phyloP scores from a whole-genome alignment of 2,888 invertebrate genomes.

The Leptopilina myrica region DNA sequence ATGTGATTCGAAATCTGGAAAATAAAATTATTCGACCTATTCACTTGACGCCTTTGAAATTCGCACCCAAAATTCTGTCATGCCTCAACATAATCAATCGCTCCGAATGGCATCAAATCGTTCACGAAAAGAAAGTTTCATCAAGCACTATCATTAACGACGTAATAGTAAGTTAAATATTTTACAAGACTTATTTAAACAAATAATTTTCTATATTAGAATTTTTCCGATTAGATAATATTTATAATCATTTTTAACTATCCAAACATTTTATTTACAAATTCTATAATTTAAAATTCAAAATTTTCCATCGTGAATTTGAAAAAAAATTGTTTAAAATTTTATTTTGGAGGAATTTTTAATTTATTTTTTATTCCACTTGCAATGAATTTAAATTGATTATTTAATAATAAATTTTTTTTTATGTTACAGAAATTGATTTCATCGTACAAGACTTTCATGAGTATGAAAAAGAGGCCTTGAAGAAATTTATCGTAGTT shows the following conservation, averaged over 20 bases:
- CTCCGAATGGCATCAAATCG: neutral
- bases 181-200: neutral
- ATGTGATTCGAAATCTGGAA: neutral
- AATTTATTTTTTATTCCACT: too few relatives aligned
- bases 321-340: too few relatives aligned
- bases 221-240: too few relatives aligned
- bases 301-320: too few relatives aligned
- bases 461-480: neutral
- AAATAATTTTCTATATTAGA: neutral
- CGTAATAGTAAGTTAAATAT: constrained; percentile 15
- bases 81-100: constrained; percentile 4
- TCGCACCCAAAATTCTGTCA: neutral
- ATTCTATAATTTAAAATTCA: too few relatives aligned
- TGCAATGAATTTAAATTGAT: too few relatives aligned
- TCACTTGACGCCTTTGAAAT: constrained; percentile 34
- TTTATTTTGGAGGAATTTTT: too few relatives aligned
- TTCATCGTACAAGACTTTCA: neutral
- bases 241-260: too few relatives aligned
- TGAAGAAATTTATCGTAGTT: neutral
- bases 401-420: neutral
- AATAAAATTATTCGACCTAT: constrained; percentile 18
- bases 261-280: too few relatives aligned
- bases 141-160: neutral
- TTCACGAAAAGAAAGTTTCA: neutral
- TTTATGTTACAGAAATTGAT: constrained; percentile 12